Conservation (phyloP, 35 echinoderm and acorn worm species). For the Eucidaris tribuloides region DNA sequence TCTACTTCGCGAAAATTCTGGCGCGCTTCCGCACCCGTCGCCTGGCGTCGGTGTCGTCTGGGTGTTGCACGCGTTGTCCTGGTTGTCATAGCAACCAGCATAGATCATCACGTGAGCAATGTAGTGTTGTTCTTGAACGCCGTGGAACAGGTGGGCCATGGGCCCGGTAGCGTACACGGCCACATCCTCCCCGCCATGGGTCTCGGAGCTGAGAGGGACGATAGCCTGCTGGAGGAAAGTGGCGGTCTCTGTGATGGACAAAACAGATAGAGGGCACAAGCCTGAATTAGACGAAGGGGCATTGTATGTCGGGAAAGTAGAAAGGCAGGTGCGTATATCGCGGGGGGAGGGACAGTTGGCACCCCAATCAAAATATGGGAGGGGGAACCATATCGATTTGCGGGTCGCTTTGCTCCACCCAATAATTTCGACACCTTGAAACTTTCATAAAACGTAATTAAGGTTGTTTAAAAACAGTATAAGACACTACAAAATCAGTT, state of each 20-base stretch:
- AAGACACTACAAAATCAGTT: too few species aligned
- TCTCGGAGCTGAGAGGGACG: conserved; percentile 45
- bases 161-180: conserved; percentile 66
- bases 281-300: not conserved
- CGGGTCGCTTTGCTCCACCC: too few species aligned
- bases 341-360: too few species aligned
- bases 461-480: too few species aligned
- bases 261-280: not conserved
- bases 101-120: conserved; percentile 76
- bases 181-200: conserved; percentile 85
- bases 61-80: too few species aligned
- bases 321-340: too few species aligned
- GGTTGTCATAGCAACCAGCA: conserved; percentile 39
- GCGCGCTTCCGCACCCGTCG: not conserved
- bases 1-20: not conserved
- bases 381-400: too few species aligned
- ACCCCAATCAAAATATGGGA: too few species aligned
- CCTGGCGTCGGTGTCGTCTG: too few species aligned
- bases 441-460: too few species aligned
- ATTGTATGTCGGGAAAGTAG: too few species aligned
- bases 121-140: conserved; percentile 79
- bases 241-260: not conserved
- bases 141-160: conserved; percentile 55
- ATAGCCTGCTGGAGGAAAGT: conserved; percentile 47
- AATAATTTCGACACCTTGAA: too few species aligned